Evolutionary conservation across 2,113 vertebrate genomes (phyloP).

Genomic region (Scatophagus argus): DNA sequence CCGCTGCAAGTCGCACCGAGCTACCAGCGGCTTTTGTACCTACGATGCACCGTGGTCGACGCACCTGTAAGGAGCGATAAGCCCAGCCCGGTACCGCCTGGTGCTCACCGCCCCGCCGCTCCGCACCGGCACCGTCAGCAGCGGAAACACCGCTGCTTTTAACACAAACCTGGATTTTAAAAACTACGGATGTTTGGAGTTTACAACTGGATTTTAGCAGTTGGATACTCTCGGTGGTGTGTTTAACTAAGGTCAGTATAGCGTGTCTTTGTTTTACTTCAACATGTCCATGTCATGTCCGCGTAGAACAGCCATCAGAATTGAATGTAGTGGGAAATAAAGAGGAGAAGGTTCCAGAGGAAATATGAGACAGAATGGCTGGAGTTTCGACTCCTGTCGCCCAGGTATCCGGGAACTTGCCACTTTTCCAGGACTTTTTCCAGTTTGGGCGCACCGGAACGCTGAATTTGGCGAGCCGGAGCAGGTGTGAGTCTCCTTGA

Average conservation of each 20-base stretch:
- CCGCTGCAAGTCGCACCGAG: slow-evolving; percentile 59
- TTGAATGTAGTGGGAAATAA: background rate
- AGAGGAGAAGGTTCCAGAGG: background rate
- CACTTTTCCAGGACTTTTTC: slow-evolving; percentile 51
- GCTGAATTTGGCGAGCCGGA: background rate
- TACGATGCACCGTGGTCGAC: slow-evolving; percentile 69
- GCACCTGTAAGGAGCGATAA: slow-evolving; percentile 70
- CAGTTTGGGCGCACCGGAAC: slow-evolving; percentile 27
- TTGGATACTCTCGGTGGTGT: slow-evolving; percentile 66
- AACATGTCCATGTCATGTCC: slow-evolving; percentile 32
- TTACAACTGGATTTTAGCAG: slow-evolving; percentile 75
- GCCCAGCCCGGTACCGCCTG: slow-evolving; percentile 59
- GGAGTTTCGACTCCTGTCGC: slow-evolving; percentile 4
- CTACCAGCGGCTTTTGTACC: slow-evolving; percentile 66
- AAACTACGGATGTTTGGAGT: slow-evolving; percentile 58
- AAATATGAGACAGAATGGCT: slow-evolving; percentile 11
- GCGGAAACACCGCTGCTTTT: slow-evolving; percentile 12
- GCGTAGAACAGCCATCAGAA: background rate
- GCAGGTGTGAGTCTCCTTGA: slow-evolving; percentile 45
- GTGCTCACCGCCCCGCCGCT: slow-evolving; percentile 34
- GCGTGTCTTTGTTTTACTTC: slow-evolving; percentile 39
- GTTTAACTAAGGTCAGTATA: slow-evolving; percentile 81
- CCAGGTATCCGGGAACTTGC: slow-evolving; percentile 37
- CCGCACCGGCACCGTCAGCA: slow-evolving; percentile 36
- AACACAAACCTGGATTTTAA: slow-evolving; percentile 66